phyloP scores from a whole-genome alignment of 2,888 invertebrate species.

The Dromius quadrimaculatus region DNA sequence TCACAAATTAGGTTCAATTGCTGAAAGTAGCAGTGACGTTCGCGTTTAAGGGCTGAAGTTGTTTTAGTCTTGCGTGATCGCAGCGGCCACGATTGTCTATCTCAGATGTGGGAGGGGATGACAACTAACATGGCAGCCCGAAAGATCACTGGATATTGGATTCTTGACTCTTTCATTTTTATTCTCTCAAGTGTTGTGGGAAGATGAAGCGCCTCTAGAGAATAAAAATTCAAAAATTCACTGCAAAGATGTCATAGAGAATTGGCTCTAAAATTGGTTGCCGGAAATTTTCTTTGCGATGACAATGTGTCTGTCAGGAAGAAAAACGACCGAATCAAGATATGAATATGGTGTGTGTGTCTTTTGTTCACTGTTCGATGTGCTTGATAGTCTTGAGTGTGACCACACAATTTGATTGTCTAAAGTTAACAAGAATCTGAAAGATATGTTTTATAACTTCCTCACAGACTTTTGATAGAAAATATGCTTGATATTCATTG shows the following conservation, averaged over 20 bases:
- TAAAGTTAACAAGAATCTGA: not conserved
- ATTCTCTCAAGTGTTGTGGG: slow-evolving; percentile 42
- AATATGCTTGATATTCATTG: too few species aligned
- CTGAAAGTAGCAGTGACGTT: slow-evolving; percentile 16
- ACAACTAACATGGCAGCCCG: slow-evolving; percentile 51
- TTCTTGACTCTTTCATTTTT: slow-evolving; percentile 50
- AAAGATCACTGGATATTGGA: slow-evolving; percentile 51
- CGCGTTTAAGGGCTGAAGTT: slow-evolving; percentile 14
- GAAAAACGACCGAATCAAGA: slow-evolving; percentile 47
- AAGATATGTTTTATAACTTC: not conserved
- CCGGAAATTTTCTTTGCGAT: slow-evolving; percentile 49
- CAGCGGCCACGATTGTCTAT: not conserved
- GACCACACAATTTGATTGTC: not conserved
- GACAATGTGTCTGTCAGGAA: slow-evolving; percentile 37
- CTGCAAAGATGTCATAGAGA: slow-evolving; percentile 50
- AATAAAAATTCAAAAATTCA: slow-evolving; percentile 50
- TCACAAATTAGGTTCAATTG: slow-evolving; percentile 20
- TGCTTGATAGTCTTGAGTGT: slow-evolving; percentile 19
- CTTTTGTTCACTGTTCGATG: not conserved
- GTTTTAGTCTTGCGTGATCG: slow-evolving; percentile 7
- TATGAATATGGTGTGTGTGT: slow-evolving; percentile 36
- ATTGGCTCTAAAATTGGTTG: slow-evolving; percentile 51
- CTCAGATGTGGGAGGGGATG: slow-evolving; percentile 1
- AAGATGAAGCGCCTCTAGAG: slow-evolving; percentile 38
- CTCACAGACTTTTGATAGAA: too few species aligned